These are phyloP conservation scores for Habrosyne pyritoides DNA, from an alignment of 2,888 invertebrate species.

Conservation along the genomic window DNA sequence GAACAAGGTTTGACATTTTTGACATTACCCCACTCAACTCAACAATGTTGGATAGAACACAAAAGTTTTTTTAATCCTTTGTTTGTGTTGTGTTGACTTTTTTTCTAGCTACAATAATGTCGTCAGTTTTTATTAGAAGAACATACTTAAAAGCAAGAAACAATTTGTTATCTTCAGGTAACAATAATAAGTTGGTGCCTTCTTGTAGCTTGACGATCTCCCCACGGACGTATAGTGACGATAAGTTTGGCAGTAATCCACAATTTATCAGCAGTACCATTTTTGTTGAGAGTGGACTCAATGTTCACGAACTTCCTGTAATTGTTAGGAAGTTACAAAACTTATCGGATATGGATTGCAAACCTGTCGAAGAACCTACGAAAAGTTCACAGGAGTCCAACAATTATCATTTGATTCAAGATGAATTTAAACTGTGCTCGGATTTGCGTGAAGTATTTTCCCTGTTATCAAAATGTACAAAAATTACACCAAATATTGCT, in stretches of 20 bases:
- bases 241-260: slow-evolving; percentile 53
- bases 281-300: slow-evolving; percentile 86
- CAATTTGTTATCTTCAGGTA: slow-evolving; percentile 47
- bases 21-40: no score
- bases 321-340: slow-evolving; percentile 82
- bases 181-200: slow-evolving; percentile 31
- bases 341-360: slow-evolving; percentile 57
- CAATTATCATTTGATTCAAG: slow-evolving; percentile 69
- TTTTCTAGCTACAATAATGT: slow-evolving; percentile 41
- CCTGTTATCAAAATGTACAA: slow-evolving; percentile 74
- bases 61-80: slow-evolving; percentile 16
- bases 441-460: slow-evolving; percentile 74
- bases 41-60: no score
- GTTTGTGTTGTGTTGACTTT: slow-evolving; percentile 10
- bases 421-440: slow-evolving; percentile 72
- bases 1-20: no score
- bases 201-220: slow-evolving; percentile 28
- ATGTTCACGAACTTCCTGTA: slow-evolving; percentile 87
- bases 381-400: slow-evolving; percentile 49
- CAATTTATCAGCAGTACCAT: slow-evolving; percentile 78
- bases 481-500: slow-evolving; percentile 78
- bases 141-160: slow-evolving; percentile 60
- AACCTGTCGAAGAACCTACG: slow-evolving; percentile 33
- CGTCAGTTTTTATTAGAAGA: slow-evolving; percentile 58
- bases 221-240: slow-evolving; percentile 55